Base-by-base conservation (phyloP, 2,888 invertebrate genomes). In the Schizaphis graminum region DNA sequence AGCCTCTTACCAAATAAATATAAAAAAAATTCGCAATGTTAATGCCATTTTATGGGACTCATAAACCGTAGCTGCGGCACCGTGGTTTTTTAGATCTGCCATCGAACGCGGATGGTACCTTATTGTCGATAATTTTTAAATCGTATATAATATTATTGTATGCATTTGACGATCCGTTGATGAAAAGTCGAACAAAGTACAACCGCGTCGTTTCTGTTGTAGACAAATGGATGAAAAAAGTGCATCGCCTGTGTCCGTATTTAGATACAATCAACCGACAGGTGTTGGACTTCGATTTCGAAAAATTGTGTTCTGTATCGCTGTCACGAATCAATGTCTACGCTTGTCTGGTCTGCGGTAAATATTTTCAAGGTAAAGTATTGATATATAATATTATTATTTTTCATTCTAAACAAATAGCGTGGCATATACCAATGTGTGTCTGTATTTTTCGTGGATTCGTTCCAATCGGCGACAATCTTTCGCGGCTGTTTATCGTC, bases 291-390 rank as follows among this genome's bases (percentile, higher is more conserved):
- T 99, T 99, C 96, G 99, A 99, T 96, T 99, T 99, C 96, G 99
- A 99, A 96, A 99, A 99, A 96, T 96, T 99, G 49, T 99, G 99
- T 96, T 99, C 99, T 0, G 98, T 99, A 77, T 99, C 99, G 0
- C 96, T 99, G 95, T 99, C 99, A 0, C 97, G 99, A 95, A 99
- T 99, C 95, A 99, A 99, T 96, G 99, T 99, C 61, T 99, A 99
- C 96, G 99, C 99, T 16, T 99, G 99, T 96, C 97, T 99, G 94
- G 99, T 99, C 1, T 99, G 99, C 96, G 99, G 99, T 44, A 99
- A 99, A 96, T 99, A 99, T 96, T 99, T 99, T 95, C 97, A 97
- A 96, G 97, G 96, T 96, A 95, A 95, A 21, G 77, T 95, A 94
- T 87, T 53, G 84, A 94, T 49, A 57, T 61, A 67, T 77, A 8